phyloP scores from a whole-genome alignment of 2,888 invertebrate species.

The Machimus rusticus region DNA sequence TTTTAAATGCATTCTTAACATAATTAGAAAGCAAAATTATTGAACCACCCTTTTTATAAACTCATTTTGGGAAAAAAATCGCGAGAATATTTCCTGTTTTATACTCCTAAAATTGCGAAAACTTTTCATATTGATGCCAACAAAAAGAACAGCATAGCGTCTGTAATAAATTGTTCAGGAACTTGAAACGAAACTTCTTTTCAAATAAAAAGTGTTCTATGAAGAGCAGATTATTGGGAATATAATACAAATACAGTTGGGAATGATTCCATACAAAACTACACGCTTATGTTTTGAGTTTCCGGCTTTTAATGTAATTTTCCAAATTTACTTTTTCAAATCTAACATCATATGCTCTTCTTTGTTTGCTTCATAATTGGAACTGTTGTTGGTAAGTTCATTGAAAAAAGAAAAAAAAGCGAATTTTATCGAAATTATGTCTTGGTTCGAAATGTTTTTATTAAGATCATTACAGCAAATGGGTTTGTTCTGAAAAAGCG shows the following conservation, averaged over 20 bases:
- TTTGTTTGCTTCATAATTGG: constrained; percentile 55
- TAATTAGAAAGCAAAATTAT: too few species aligned
- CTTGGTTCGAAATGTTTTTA: neutral
- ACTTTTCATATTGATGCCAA: too few species aligned
- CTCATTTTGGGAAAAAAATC: too few species aligned
- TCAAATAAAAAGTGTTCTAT: neutral
- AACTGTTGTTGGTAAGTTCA: constrained; percentile 50
- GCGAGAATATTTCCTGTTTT: too few species aligned
- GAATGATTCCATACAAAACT: neutral
- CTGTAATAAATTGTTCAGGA: too few species aligned
- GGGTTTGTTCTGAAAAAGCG: neutral
- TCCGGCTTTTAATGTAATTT: constrained; percentile 42
- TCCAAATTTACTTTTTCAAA: constrained; percentile 51
- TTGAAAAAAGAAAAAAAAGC: constrained; percentile 39
- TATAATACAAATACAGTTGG: neutral
- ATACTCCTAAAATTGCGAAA: too few species aligned
- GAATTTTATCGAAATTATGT: neutral
- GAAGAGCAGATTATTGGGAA: neutral
- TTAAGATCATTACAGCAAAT: neutral
- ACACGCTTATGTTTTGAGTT: neutral
- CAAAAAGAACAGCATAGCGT: too few species aligned
- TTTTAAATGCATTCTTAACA: too few species aligned
- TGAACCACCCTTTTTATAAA: too few species aligned
- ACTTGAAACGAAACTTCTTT: too few species aligned
- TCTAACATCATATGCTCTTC: constrained; percentile 54